Evolutionary conservation across 2,797 vertebrate species (phyloP), one percentile per base, ranked within the genome.

Genomic region (Hydrocynus forskahlii): DNA sequence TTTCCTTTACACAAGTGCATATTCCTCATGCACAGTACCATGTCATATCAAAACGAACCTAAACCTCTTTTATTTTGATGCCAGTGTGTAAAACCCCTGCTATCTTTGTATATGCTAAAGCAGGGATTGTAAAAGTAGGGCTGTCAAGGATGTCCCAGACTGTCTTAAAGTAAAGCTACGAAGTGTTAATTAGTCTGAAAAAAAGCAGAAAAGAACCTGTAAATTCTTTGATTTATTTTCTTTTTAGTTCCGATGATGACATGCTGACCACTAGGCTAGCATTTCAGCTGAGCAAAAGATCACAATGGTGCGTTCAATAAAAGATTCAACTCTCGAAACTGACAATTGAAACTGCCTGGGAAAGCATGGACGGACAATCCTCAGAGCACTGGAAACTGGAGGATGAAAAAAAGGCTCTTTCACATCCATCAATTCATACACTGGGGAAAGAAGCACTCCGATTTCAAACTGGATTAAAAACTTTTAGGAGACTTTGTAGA

Each of bases 221-320:
- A 29, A 78, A 35, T 71, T 64, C 62, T 52, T 57, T 29, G 1
- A 3, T 67, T 35, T 21, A 9, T 59, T 48, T 79, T 16, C 43
- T 29, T 66, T 69, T 75, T 17, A 52, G n/a, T 57, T n/a, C 66
- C 54, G 52, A 72, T n/a, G 25, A 25, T 67, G 69, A 84, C 59
- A 84, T 78, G 40, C 45, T 38, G 21, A 35, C 67, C 79, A 73
- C 23, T 60, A 63, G 50, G 66, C 40, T 72, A 82, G 64, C 17
- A n/a, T 64, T 64, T 50, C 78, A 80, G 78, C 29, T 64, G 71
- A 57, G 76, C 52, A 23, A 70, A 74, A 84, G 52, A 78, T 84
- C 78, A 78, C 77, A 80, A 70, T 5, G 54, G 64, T 62, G 73
- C 73, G 73, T 79, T 86, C 66, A 25, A 43, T 50, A 81, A 83